Evolutionary conservation across 2,797 vertebrate species (phyloP), one percentile per base, ranked within the genome.

Genomic region (Miichthys miiuy): DNA sequence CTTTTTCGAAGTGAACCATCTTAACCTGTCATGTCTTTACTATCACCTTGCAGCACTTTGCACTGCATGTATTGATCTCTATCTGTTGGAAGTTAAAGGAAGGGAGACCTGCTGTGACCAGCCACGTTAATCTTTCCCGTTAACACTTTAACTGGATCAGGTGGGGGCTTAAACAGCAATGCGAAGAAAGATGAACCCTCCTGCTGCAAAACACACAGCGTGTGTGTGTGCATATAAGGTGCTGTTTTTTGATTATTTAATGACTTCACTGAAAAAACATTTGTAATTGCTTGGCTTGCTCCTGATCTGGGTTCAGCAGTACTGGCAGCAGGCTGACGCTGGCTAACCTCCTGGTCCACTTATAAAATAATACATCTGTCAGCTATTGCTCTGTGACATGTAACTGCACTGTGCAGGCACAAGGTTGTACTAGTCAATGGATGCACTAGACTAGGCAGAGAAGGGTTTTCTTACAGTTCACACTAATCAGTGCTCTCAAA

Each of bases 71-170:
- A 41, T 2, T 87, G 64, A 88, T 79, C 64, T 83, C 67, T n/a
- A 64, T 65, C 34, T 50, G 80, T n/a, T 46, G 52, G 21, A 65
- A 38, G 52, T 44, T 44, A 64, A 68, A 38, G 38, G 63, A 67
- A 68, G 11, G 4, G 25, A 11, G 66, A 50, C 63, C 50, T 75
- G 51, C 63, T 69, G 18, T 48, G 2, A 72, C 27, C 6, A 72
- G 30, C 67, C 75, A 34, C 56, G 81, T 75, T 90, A 90, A 92
- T 90, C 90, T 81, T 48, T 60, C 18, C 78, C 42, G 58, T 86
- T 91, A 93, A 93, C 88, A 82, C 91, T 88, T 87, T 94, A 95
- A 93, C 89, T 89, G 89, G 93, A 93, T 95, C 88, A 93, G 76
- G 85, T 79, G 14, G 66, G 66, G 74, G 89, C 83, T 92, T 91